These are phyloP conservation scores for Nothobranchius kuhntae DNA, from an alignment of 2,113 vertebrate genomes.

Conservation along the genomic window DNA sequence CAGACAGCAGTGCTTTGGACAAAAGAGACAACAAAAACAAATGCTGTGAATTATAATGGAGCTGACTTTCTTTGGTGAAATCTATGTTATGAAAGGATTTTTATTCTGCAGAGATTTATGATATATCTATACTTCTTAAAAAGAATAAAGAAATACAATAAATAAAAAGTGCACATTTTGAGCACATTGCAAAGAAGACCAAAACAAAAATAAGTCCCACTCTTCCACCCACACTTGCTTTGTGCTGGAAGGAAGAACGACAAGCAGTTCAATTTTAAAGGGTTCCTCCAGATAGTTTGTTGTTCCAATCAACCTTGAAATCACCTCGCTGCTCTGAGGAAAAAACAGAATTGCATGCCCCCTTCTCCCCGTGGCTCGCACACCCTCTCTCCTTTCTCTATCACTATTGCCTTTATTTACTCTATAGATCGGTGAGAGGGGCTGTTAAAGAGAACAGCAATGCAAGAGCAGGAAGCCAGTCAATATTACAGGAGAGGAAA, in stretches of 20 bases:
- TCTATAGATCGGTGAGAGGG: conserved; percentile 71
- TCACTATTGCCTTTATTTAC: conserved; percentile 72
- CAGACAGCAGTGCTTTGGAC: background rate
- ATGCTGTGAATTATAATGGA: conserved; percentile 4
- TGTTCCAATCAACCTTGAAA: conserved; percentile 81
- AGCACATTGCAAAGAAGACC: conserved; percentile 4
- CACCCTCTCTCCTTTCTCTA: conserved; percentile 18
- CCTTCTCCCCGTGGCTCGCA: conserved; percentile 13
- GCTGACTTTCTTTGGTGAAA: conserved; percentile 1
- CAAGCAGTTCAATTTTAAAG: conserved; percentile 52
- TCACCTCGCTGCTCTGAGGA: conserved; percentile 65
- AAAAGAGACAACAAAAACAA: conserved; percentile 6
- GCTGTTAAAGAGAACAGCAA: conserved; percentile 64
- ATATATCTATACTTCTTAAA: too few relatives aligned
- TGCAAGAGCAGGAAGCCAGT: conserved; percentile 66
- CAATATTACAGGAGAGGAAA: conserved; percentile 70
- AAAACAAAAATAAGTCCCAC: conserved; percentile 4
- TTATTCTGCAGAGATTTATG: too few relatives aligned
- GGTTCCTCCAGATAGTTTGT: conserved; percentile 65
- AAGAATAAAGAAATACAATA: background rate
- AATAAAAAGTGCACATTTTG: conserved; percentile 11
- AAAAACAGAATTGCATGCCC: conserved; percentile 46
- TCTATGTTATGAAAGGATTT: background rate
- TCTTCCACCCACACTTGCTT: conserved; percentile 8
- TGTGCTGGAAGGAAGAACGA: conserved; percentile 32